phyloP scores from a whole-genome alignment of 2,888 invertebrate species.

The Pyrrhia umbra region DNA sequence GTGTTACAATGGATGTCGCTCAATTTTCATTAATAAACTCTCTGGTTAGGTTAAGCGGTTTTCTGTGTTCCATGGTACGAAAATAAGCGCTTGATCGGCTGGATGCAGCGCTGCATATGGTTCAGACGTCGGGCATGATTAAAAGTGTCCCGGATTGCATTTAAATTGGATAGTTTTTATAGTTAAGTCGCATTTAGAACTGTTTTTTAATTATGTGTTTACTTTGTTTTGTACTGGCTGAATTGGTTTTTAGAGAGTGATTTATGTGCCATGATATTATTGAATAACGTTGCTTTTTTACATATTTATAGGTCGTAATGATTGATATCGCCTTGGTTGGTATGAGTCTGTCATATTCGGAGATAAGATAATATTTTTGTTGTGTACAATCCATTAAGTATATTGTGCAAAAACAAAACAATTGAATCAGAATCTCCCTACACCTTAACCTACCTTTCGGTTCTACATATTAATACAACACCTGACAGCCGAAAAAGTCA shows the following conservation, averaged over 20 bases:
- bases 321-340: no score
- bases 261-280: neutral
- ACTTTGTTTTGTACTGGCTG: slow-evolving; percentile 8
- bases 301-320: no score
- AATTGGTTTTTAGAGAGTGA: neutral
- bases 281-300: neutral
- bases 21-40: slow-evolving; percentile 89
- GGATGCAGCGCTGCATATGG: slow-evolving; percentile 68
- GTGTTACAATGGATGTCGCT: slow-evolving; percentile 84
- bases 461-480: no score
- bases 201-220: slow-evolving; percentile 17
- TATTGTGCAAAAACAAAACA: no score
- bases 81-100: slow-evolving; percentile 73
- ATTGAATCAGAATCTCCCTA: no score
- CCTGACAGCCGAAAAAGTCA: no score
- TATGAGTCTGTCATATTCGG: no score
- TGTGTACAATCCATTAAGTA: no score
- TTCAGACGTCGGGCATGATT: slow-evolving; percentile 63
- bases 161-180: slow-evolving; percentile 31
- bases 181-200: slow-evolving; percentile 21
- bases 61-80: slow-evolving; percentile 83
- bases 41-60: slow-evolving; percentile 88
- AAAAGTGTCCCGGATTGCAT: slow-evolving; percentile 59
- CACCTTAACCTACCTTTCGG: no score
- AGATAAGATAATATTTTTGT: no score